Evolutionary conservation across 2,113 vertebrate genomes (phyloP), one percentile per base, ranked within the genome.

Genomic region (Coptodon rendalli): DNA sequence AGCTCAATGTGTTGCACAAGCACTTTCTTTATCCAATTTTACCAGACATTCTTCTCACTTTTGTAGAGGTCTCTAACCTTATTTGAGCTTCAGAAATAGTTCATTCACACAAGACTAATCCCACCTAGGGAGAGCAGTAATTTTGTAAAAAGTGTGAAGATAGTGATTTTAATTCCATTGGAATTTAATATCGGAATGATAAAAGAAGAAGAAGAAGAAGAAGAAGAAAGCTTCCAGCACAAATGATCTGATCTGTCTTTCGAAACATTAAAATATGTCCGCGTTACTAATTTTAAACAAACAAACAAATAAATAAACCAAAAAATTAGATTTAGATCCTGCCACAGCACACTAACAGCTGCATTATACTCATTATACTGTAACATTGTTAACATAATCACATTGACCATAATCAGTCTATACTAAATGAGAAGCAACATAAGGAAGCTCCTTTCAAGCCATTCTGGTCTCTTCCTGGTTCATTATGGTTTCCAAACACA

Each of bases 1-100:
- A 86, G 89, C 83, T 88, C 38, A 85, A 83, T 85, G 86, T 86
- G 79, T 80, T 88, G 56, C 85, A 90, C 31, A 56, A 85, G 66
- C 79, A 31, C 50, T 86, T 89, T 87, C 53, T 87, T 85, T 78
- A 78, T 83, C 50, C 82, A 81, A 82, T 82, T 89, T 89, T 38
- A 81, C 24, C 50, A 34, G 38, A 63, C 71, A 82, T 89, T 87
- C 31, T 78, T 54, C 29, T 81, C 59, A 78, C 19, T 66, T 48
- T 80, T 68, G 9, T 34, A 13, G 8, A 6, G 19, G 45, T 59
- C 29, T 61, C 4, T 12, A 79, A 38, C 19, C 12, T 4, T 31
- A 3, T 82, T 78, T 63, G 24, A 85, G 53, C 24, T 76, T 84
- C 8, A 22, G 84, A 45, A 45, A 63, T 81, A 59, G 38, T n/a